Percentiles rank a stretch among this genome's conserved stretches.
phyloP scores from a whole-genome alignment of 2,113 vertebrate genomes.

The Peromyscus leucopus region DNA sequence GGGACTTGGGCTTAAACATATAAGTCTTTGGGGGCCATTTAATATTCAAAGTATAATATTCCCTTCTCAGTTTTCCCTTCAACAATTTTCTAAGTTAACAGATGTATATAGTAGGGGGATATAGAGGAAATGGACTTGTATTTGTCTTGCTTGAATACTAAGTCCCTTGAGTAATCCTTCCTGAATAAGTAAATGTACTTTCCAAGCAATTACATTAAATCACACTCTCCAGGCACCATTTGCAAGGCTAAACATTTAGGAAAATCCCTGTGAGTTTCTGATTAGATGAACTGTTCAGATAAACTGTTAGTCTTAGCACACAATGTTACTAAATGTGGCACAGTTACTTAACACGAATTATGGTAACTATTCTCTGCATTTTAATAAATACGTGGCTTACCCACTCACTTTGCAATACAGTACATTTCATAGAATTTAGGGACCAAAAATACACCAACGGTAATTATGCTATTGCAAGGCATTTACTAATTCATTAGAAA shows the following conservation, averaged over 20 bases:
- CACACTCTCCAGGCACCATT: neutral
- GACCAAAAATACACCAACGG: neutral
- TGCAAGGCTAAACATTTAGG: conserved; percentile 14
- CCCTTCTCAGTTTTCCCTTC: neutral
- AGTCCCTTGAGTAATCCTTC: neutral
- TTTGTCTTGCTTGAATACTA: neutral
- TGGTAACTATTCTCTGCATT: neutral
- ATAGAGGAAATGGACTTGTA: neutral
- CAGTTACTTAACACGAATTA: conserved; percentile 7
- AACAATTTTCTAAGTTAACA: neutral
- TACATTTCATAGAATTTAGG: neutral
- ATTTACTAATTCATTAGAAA: conserved; percentile 40
- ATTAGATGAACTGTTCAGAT: neutral
- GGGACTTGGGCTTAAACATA: neutral
- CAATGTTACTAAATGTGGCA: neutral
- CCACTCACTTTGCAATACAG: neutral
- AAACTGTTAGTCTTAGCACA: neutral
- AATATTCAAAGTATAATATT: neutral
- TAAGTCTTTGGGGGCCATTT: neutral
- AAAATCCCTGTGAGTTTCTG: neutral
- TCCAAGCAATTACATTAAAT: conserved; percentile 13
- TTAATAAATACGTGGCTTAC: neutral
- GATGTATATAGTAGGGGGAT: neutral
- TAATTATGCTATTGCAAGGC: conserved; percentile 4
- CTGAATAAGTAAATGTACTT: neutral